Conservation (phyloP, 2,113 vertebrate genomes). For the Brachyistius frenatus region DNA sequence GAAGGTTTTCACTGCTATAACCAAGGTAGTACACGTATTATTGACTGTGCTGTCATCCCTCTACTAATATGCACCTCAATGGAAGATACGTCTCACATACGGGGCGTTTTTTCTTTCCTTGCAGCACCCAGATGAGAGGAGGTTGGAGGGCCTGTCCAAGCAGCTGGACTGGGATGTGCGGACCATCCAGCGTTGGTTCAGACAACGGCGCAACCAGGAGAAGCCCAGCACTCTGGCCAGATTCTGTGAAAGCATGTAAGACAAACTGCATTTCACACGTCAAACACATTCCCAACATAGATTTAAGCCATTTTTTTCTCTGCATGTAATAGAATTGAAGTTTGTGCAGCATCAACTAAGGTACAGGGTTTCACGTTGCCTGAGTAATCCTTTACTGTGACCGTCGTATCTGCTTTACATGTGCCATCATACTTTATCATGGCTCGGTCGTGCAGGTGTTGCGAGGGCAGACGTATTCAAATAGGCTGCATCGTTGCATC, state of each 20-base stretch:
- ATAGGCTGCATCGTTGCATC: background rate
- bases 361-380: background rate
- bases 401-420: too few relatives aligned
- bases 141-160: slow-evolving; percentile 96
- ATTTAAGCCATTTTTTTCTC: background rate
- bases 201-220: slow-evolving; percentile 97
- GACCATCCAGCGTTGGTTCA: slow-evolving; percentile 98
- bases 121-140: slow-evolving; percentile 97
- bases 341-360: too few relatives aligned
- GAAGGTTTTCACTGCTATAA: slow-evolving; percentile 99
- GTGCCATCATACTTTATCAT: background rate
- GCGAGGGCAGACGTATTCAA: slow-evolving; percentile 22
- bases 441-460: background rate
- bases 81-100: background rate
- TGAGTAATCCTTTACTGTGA: background rate
- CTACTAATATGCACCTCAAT: background rate
- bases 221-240: slow-evolving; percentile 95
- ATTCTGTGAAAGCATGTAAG: slow-evolving; percentile 99
- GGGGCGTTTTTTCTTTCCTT: slow-evolving; percentile 8
- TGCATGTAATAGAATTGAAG: background rate
- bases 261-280: background rate
- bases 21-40: slow-evolving; percentile 86
- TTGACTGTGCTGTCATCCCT: background rate
- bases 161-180: slow-evolving; percentile 98
- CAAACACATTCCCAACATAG: background rate